Percentiles rank a stretch among this genome's conserved stretches.
Conservation (phyloP, 2,113 vertebrate genomes). For the Rhegmatorhina hoffmannsi region DNA sequence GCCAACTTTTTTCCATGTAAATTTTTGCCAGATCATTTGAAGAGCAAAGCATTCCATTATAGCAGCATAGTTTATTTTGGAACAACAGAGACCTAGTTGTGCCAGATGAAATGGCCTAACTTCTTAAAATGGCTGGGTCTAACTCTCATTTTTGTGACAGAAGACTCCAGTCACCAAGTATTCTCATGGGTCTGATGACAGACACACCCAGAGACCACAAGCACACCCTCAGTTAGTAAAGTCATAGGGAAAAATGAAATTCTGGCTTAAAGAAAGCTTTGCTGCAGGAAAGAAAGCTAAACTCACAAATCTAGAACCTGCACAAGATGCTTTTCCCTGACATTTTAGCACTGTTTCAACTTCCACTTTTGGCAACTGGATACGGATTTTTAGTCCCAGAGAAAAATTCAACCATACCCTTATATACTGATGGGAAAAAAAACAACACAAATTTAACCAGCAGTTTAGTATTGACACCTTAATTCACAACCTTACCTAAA, state of each 20-base stretch:
- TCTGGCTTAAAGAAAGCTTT: not conserved
- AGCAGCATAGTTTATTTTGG: slow-evolving; percentile 19
- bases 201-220: not conserved
- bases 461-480: not conserved
- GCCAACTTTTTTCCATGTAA: not conserved
- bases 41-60: not conserved
- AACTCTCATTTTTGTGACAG: not conserved
- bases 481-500: not conserved
- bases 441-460: not conserved
- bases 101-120: not conserved
- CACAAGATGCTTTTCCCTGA: not conserved
- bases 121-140: not conserved
- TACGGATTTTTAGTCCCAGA: not conserved
- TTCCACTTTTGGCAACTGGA: not conserved
- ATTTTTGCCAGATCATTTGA: not conserved
- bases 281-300: not conserved
- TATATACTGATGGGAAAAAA: not conserved
- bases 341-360: not conserved
- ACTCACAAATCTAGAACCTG: not conserved
- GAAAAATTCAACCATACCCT: not conserved
- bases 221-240: not conserved
- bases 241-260: not conserved
- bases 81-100: slow-evolving; percentile 13
- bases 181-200: not conserved
- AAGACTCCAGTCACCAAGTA: not conserved